Evolutionary conservation across 2,797 vertebrate genomes (phyloP).

Genomic region (Emys orbicularis): DNA sequence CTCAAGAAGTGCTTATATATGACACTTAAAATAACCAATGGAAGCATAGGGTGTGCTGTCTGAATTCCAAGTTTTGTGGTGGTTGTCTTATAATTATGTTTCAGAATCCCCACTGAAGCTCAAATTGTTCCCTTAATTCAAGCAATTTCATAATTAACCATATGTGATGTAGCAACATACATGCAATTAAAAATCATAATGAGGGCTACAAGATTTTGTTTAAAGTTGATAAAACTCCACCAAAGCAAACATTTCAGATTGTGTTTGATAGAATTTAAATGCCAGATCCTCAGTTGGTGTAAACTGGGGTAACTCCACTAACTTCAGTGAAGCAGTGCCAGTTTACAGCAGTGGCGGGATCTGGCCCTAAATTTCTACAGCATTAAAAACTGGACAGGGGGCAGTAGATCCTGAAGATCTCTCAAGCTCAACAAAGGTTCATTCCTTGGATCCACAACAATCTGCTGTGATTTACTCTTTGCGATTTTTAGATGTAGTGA

Average conservation of each 20-base stretch:
- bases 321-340: fast-evolving
- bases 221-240: background rate
- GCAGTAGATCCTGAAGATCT: background rate
- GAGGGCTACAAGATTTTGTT: background rate
- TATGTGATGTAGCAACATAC: background rate
- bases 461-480: background rate
- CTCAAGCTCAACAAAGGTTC: fast-evolving
- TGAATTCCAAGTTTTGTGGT: background rate
- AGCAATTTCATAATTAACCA: background rate
- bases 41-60: background rate
- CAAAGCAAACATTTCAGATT: background rate
- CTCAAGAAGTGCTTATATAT: background rate
- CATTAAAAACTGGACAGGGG: background rate
- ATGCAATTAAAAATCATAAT: background rate
- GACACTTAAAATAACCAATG: background rate
- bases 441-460: background rate
- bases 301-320: background rate
- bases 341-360: fast-evolving
- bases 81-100: background rate
- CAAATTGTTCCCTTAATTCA: background rate
- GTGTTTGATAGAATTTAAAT: background rate
- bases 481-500: background rate
- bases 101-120: background rate
- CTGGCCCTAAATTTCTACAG: background rate
- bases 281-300: too few relatives aligned